Evolutionary conservation across 2,888 invertebrate species (phyloP).

Genomic region (Trisateles emortualis): DNA sequence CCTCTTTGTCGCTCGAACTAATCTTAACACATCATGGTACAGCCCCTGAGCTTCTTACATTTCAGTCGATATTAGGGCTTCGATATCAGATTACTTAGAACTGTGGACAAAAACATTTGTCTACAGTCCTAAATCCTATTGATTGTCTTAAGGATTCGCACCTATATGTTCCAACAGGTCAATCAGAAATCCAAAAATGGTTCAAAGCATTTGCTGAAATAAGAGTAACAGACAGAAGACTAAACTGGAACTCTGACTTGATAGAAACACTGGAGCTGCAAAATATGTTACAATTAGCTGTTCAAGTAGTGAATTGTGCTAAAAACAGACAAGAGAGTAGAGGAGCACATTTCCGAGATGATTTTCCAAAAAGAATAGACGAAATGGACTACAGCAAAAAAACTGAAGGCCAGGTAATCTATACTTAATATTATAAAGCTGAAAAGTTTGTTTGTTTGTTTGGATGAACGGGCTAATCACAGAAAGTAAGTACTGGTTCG

Average conservation of each 20-base stretch:
- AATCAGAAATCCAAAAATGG: constrained; percentile 89
- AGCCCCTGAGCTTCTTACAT: too few species aligned
- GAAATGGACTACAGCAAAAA: constrained; percentile 98
- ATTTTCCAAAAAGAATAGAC: constrained; percentile 95
- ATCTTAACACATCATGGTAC: too few species aligned
- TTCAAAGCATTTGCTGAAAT: constrained; percentile 92
- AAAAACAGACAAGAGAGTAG: constrained; percentile 97
- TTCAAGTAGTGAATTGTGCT: constrained; percentile 93
- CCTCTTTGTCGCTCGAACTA: too few species aligned
- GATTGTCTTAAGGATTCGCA: too few species aligned
- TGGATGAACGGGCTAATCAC: too few species aligned
- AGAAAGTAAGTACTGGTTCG: too few species aligned
- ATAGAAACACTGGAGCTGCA: constrained; percentile 98
- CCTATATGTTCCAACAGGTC: too few species aligned
- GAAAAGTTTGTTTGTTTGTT: too few species aligned
- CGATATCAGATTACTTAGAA: too few species aligned
- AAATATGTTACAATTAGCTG: constrained; percentile 96
- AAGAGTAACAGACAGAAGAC: constrained; percentile 89
- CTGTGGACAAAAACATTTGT: too few species aligned
- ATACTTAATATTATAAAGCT: neutral
- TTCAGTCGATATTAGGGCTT: too few species aligned
- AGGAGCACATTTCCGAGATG: constrained; percentile 99
- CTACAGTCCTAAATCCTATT: too few species aligned
- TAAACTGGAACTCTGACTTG: constrained; percentile 98
- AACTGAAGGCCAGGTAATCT: constrained; percentile 90